Evolutionary conservation across 2,797 vertebrate genomes (phyloP).

Genomic region (Gymnodraco acuticeps): DNA sequence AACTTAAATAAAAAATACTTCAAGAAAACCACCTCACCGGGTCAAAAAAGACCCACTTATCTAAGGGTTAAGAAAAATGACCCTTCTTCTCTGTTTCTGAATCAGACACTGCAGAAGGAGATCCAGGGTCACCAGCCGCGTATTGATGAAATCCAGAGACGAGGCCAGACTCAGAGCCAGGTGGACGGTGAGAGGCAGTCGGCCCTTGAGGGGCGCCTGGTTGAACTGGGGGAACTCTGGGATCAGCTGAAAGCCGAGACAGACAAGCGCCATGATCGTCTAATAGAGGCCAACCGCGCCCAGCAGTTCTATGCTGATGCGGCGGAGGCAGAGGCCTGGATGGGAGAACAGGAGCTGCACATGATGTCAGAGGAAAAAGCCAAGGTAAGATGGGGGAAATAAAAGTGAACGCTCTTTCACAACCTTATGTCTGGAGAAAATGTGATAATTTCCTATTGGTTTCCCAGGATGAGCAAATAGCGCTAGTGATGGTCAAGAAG

Average conservation of each 20-base stretch:
- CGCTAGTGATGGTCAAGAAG: constrained; percentile 94
- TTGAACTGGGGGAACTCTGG: constrained; percentile 89
- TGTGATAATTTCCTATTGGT: constrained; percentile 5
- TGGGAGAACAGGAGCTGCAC: constrained; percentile 97
- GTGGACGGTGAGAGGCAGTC: constrained; percentile 81
- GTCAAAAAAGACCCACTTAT: too few species aligned
- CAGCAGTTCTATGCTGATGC: constrained; percentile 95
- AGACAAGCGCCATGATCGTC: constrained; percentile 86
- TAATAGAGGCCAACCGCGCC: constrained; percentile 88
- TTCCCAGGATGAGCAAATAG: constrained; percentile 91
- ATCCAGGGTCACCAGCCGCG: constrained; percentile 95
- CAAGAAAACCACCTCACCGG: too few species aligned
- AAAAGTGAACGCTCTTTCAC: background rate
- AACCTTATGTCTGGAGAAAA: constrained; percentile 1
- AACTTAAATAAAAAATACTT: too few species aligned
- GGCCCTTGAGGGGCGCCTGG: constrained; percentile 84
- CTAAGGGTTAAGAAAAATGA: too few species aligned
- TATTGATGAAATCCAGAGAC: constrained; percentile 90
- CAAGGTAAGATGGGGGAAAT: constrained; percentile 82
- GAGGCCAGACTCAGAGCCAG: constrained; percentile 78
- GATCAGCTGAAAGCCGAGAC: constrained; percentile 88
- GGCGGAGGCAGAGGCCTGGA: constrained; percentile 94
- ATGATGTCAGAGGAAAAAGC: constrained; percentile 98
- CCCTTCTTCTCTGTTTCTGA: constrained; percentile 25
- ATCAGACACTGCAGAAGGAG: constrained; percentile 94